Conservation (phyloP, 2,888 invertebrate genomes). For the Himalopsyche anomala region DNA sequence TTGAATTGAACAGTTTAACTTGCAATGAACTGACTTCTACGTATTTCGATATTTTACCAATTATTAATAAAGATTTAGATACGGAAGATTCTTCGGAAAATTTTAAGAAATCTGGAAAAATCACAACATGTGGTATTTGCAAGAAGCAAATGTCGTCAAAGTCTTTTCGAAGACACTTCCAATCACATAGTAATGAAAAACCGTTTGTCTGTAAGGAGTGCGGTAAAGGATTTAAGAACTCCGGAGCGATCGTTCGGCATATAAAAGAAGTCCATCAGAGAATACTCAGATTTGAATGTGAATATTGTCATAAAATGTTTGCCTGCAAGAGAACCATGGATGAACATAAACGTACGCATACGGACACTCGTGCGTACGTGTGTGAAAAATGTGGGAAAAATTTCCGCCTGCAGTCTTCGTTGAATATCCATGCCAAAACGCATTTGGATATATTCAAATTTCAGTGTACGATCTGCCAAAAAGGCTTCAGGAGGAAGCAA, state of each 20-base stretch:
- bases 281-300: conserved; percentile 75
- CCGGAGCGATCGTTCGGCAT: conserved; percentile 76
- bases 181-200: conserved; percentile 72
- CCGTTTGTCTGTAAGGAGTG: conserved; percentile 76
- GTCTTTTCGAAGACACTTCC: conserved; percentile 74
- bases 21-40: background rate
- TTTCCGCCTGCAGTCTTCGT: conserved; percentile 75
- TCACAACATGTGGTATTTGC: conserved; percentile 71
- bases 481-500: conserved; percentile 75
- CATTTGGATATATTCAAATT: conserved; percentile 71
- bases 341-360: conserved; percentile 76
- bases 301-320: conserved; percentile 74
- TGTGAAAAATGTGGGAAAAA: conserved; percentile 77
- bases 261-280: conserved; percentile 73
- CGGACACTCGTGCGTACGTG: conserved; percentile 72
- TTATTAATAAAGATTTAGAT: background rate
- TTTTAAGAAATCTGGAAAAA: background rate
- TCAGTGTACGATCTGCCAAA: conserved; percentile 75
- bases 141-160: conserved; percentile 68
- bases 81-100: background rate
- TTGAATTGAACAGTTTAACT: background rate
- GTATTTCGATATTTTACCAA: conserved; percentile 11
- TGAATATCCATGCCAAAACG: conserved; percentile 73
- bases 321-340: conserved; percentile 73
- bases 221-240: conserved; percentile 74